These are phyloP conservation scores for Aix galericulata DNA, from an alignment of 2,113 vertebrate species.

Conservation along the genomic window DNA sequence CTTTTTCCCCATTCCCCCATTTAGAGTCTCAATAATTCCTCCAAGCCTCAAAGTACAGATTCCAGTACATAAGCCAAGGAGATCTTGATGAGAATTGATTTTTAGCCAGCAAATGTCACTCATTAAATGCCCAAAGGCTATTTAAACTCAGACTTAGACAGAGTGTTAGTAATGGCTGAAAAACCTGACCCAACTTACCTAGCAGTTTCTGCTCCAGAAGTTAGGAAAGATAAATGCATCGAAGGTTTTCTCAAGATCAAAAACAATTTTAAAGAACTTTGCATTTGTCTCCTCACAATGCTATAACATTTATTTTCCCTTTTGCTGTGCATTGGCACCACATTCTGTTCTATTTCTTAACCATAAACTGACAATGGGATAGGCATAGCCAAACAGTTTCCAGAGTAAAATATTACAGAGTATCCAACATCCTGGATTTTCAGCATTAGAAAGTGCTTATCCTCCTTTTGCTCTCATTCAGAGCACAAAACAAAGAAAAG, in stretches of 20 bases:
- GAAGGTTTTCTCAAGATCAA: neutral
- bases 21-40: constrained; percentile 31
- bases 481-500: neutral
- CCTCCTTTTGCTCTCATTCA: neutral
- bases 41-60: constrained; percentile 9
- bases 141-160: constrained; percentile 32
- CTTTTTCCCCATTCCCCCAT: neutral
- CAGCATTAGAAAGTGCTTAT: neutral
- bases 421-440: neutral
- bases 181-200: constrained; percentile 5
- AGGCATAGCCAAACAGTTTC: neutral
- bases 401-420: neutral
- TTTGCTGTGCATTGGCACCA: neutral
- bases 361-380: neutral
- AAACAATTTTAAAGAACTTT: neutral
- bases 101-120: constrained; percentile 46
- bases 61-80: constrained; percentile 6
- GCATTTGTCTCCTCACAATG: neutral
- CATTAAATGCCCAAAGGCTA: constrained; percentile 34
- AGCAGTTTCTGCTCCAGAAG: constrained; percentile 2
- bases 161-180: constrained; percentile 1
- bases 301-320: neutral
- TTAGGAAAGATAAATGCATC: neutral
- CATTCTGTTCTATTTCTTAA: neutral
- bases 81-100: constrained; percentile 61